phyloP scores from a whole-genome alignment of 1,140 invertebrate species.

The Macrobrachium nipponense region DNA sequence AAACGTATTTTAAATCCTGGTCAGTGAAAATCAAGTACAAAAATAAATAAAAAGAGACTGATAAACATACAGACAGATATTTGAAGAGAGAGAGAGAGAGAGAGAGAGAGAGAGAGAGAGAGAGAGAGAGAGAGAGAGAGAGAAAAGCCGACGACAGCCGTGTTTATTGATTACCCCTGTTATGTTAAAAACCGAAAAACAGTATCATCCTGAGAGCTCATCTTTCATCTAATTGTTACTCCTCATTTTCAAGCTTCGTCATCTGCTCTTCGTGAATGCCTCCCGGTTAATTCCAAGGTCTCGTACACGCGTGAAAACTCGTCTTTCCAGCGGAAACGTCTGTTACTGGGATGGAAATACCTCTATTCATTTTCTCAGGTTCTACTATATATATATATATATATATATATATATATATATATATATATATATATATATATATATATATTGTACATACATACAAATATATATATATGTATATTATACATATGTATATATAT shows the following conservation, averaged over 20 bases:
- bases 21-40: too few relatives aligned
- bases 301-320: too few relatives aligned
- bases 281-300: too few relatives aligned
- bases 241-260: too few relatives aligned
- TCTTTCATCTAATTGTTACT: too few relatives aligned
- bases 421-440: conserved; percentile 4
- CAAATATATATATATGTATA: neutral
- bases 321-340: neutral
- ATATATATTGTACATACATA: neutral
- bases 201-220: too few relatives aligned
- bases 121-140: conserved; percentile 37
- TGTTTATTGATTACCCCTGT: too few relatives aligned
- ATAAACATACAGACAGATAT: conserved; percentile 1
- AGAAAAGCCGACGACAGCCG: neutral
- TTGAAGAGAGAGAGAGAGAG: neutral
- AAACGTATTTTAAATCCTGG: neutral
- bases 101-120: conserved; percentile 33
- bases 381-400: neutral
- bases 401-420: conserved; percentile 7
- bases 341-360: neutral
- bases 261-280: too few relatives aligned
- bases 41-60: conserved; percentile 17
- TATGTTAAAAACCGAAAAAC: too few relatives aligned
- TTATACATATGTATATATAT: neutral
- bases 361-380: neutral